Evolutionary conservation across 2,113 vertebrate species (phyloP).

Genomic region (Uria lomvia): DNA sequence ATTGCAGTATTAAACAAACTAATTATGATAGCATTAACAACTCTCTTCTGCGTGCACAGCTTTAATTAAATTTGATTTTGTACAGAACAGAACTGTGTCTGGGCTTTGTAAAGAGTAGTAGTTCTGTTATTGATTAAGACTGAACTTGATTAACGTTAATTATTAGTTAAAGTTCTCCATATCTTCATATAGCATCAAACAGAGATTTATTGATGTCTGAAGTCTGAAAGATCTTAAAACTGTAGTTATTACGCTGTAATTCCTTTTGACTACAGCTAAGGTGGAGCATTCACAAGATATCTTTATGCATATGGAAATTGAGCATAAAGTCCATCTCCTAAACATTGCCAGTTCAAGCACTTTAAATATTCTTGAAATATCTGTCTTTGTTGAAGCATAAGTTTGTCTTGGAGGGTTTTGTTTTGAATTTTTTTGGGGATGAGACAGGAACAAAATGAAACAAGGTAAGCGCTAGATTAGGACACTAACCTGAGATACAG

Average conservation of each 20-base stretch:
- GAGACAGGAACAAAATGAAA: neutral
- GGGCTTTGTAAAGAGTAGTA: constrained; percentile 1
- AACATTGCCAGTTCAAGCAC: neutral
- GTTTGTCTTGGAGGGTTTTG: neutral
- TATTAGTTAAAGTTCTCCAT: constrained; percentile 38
- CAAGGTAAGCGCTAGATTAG: neutral
- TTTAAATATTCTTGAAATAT: neutral
- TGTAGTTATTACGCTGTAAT: neutral
- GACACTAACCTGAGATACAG: neutral
- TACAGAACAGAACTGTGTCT: neutral
- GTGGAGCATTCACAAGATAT: neutral
- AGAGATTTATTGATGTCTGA: constrained; percentile 1
- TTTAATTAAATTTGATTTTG: constrained; percentile 46
- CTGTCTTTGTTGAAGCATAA: neutral
- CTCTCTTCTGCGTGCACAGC: neutral
- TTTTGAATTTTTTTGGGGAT: neutral
- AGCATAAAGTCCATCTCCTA: neutral
- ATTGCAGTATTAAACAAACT: neutral
- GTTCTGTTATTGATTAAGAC: constrained; percentile 38
- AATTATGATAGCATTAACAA: constrained; percentile 27
- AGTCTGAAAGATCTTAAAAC: constrained; percentile 21
- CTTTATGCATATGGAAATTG: neutral
- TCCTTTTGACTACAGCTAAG: neutral
- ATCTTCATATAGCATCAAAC: constrained; percentile 20
- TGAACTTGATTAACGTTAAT: constrained; percentile 42